A percentile compares a stretch with the other conserved stretches of the same genome.
These are phyloP conservation scores for Fundulus diaphanus DNA, from an alignment of 2,797 vertebrate genomes.

Conservation along the genomic window DNA sequence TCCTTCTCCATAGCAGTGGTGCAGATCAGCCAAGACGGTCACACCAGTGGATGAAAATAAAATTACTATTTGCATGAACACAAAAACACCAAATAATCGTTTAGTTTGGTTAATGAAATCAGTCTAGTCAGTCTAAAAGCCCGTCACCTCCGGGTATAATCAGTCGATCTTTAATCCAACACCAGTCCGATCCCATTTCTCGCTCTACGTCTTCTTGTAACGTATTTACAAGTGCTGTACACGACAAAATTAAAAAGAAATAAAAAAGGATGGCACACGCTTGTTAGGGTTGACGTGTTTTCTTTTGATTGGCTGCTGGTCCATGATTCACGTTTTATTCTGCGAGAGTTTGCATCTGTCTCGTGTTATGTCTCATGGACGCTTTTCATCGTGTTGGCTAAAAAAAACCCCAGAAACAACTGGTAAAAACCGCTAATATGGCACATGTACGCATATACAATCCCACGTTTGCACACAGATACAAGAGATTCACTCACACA, in stretches of 20 bases:
- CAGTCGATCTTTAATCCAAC: conserved; percentile 42
- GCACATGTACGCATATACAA: conserved; percentile 48
- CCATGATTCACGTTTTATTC: conserved; percentile 48
- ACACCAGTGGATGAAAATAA: conserved; percentile 72
- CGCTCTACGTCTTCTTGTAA: conserved; percentile 10
- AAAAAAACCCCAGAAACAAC: conserved; percentile 33
- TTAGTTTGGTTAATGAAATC: conserved; percentile 83
- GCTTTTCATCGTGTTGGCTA: conserved; percentile 66
- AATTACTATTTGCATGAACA: conserved; percentile 75
- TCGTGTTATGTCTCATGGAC: conserved; percentile 56
- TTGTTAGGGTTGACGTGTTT: conserved; percentile 57
- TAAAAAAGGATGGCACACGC: conserved; percentile 64
- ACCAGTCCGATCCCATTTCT: conserved; percentile 29
- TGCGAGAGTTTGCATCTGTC: conserved; percentile 41
- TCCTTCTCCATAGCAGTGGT: conserved; percentile 69
- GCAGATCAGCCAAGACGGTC: conserved; percentile 72
- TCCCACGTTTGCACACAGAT: conserved; percentile 32
- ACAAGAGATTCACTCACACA: conserved; percentile 61
- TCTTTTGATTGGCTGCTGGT: conserved; percentile 69
- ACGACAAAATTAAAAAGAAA: conserved; percentile 7
- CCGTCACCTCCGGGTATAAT: conserved; percentile 45
- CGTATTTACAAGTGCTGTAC: conserved; percentile 42
- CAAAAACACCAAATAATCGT: conserved; percentile 68
- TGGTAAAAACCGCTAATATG: conserved; percentile 74
- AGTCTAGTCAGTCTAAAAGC: conserved; percentile 67